These are phyloP conservation scores for roundworm (Caenorhabditis elegans) DNA, from an alignment of 1,140 invertebrate genomes.

Conservation along the genomic window DNA sequence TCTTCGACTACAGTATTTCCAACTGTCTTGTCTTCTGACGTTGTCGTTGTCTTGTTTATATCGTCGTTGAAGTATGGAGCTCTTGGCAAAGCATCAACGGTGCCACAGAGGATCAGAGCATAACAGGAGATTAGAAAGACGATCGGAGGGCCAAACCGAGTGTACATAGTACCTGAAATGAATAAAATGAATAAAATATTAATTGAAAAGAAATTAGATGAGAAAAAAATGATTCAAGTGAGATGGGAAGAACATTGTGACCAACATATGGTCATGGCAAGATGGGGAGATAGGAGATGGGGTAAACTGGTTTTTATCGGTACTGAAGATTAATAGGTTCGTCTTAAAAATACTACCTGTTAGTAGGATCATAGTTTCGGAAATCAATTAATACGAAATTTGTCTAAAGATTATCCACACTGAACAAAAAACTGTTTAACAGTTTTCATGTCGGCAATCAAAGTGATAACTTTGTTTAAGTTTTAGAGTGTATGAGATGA, in stretches of 20 bases:
- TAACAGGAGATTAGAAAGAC: neutral
- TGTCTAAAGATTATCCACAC: neutral
- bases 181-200: neutral
- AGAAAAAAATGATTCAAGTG: neutral
- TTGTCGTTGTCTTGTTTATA: neutral
- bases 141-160: neutral
- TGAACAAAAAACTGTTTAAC: neutral
- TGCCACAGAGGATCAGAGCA: neutral
- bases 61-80: conserved; percentile 6
- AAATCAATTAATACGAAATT: neutral
- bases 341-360: neutral
- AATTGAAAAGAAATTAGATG: neutral
- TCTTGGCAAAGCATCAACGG: neutral
- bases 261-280: neutral
- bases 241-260: neutral
- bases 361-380: neutral
- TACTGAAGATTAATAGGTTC: neutral
- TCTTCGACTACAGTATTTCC: neutral
- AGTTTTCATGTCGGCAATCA: neutral
- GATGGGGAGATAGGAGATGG: neutral
- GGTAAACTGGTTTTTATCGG: neutral
- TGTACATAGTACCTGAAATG: conserved; percentile 14
- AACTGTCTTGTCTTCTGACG: neutral
- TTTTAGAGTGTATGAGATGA: neutral
- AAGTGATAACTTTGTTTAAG: neutral